Evolutionary conservation across 2,888 invertebrate genomes (phyloP), one percentile per base, ranked within the genome.

Genomic region (Drosophila meridiana): DNA sequence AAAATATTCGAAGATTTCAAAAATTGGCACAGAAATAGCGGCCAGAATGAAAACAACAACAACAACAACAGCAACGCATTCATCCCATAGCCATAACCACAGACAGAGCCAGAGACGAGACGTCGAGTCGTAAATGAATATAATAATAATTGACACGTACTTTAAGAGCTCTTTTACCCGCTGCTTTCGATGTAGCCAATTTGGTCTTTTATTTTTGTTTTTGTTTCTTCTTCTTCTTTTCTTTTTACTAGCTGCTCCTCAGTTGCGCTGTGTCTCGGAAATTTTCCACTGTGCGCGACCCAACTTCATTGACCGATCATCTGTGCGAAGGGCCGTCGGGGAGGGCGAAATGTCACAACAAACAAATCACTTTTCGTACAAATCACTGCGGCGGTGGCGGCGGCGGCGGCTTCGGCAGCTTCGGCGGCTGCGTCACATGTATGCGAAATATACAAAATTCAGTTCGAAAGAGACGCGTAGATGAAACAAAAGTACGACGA

Each of bases 71-170:
- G 43, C 43, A 38, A 20, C 20, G 20, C 42, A 28, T 38, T 45
- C 34, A 30, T n/a, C 32, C 30, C 36, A 36, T 34, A 36, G 11
- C 20, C 34, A 52, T 8, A 56, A 42, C 61, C 52, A n/a, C 32
- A 50, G 32, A 11, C 32, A 32, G 32, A 34, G 48, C 32, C 8
- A 9, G 9, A 34, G 34, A 20, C 32, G 48, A 69, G 59, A 53
- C 43, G 43, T 11, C n/a, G 60, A 58, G 60, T 63, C 80, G 66
- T 57, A 73, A 71, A 73, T 71, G 70, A 68, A 65, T 73, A 66
- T 83, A 34, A 83, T 81, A 86, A 86, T 83, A 88, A 86, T 88
- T 85, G 85, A 87, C 85, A 85, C 85, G 85, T 85, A 87, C 85
- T 88, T 88, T 55, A 69, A 70, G 80, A 66, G 63, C 59, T 82